Conservation (phyloP, 2,888 invertebrate species). For the Elysia crispata region DNA sequence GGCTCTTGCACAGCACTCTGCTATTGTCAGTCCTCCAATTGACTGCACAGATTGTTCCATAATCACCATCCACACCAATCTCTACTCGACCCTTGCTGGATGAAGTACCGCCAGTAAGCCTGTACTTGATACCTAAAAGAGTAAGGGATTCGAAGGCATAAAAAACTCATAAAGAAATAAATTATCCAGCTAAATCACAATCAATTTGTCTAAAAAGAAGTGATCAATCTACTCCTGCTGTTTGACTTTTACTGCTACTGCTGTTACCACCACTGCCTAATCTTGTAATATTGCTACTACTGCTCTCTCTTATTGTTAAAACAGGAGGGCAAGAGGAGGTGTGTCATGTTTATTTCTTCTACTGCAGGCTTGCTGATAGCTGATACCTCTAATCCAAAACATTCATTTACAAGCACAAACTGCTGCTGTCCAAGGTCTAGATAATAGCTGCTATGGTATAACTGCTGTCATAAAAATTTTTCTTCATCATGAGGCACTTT, state of each 20-base stretch:
- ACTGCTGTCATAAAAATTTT: too few species aligned
- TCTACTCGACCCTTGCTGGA: conserved; percentile 64
- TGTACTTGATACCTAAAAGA: conserved; percentile 60
- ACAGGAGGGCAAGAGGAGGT: too few species aligned
- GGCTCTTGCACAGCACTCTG: conserved; percentile 63
- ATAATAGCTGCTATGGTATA: too few species aligned
- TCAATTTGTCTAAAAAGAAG: neutral
- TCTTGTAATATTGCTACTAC: too few species aligned
- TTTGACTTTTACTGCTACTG: neutral
- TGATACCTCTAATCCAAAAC: too few species aligned
- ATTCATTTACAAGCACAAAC: too few species aligned
- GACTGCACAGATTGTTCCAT: conserved; percentile 69
- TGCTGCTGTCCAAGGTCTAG: too few species aligned
- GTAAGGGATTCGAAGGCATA: neutral
- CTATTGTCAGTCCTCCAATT: conserved; percentile 67
- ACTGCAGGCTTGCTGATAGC: too few species aligned
- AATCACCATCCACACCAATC: conserved; percentile 65
- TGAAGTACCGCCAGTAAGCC: conserved; percentile 56
- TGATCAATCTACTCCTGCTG: neutral
- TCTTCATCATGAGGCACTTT: too few species aligned
- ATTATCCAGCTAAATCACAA: neutral
- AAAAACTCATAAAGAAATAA: neutral
- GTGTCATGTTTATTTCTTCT: too few species aligned
- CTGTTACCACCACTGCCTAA: neutral
- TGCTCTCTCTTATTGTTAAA: too few species aligned